Base-by-base conservation (phyloP, 2,888 invertebrate species). In the Poecilus cupreus region DNA sequence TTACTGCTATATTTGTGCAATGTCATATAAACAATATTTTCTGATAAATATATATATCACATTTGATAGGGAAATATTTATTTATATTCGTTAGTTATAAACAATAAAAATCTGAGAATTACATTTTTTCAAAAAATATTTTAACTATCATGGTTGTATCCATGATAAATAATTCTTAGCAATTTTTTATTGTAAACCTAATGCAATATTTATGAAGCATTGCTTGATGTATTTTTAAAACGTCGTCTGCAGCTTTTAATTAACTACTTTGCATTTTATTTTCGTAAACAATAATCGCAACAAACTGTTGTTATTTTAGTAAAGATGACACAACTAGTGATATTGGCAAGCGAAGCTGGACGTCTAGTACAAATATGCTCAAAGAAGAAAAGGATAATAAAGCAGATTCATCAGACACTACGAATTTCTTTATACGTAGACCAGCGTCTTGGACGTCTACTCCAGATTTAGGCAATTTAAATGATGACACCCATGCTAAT, bases 381-480 rank as follows among this genome's bases (percentile, higher is more conserved):
- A 84, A 84, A 76, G 84, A 84, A 18, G 87, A 87, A 72, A 85
- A 85, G 79, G 84, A 85, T 72, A 75, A 82, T 11, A 75, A 72
- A 32, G 10, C 74, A 6, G 80, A 72, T 20, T 51, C 32, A 32
- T 32, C 64, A n/a, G 70, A 78, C 24, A 81, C 46, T n/a, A 49
- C 80, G 13, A 82, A 80, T 13, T 82, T 74, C 18, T 81, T 81
- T 43, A 83, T 81, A 85, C 57, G 84, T 46, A 87, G 86, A 80
- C 88, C 89, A 68, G 90, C 93, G 85, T 93, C 95, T 85, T 96
- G 96, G 96, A 94, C 94, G 86, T 96, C 96, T 84, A 95, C 96
- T 84, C 95, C 95, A 85, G 96, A 96, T 90, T 91, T 96, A 87
- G 94, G 93, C 83, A 92, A 93, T 84, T 89, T 91, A 86, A 88